Conservation (phyloP, 2,888 invertebrate genomes). For the Entomobrya multifasciata region DNA sequence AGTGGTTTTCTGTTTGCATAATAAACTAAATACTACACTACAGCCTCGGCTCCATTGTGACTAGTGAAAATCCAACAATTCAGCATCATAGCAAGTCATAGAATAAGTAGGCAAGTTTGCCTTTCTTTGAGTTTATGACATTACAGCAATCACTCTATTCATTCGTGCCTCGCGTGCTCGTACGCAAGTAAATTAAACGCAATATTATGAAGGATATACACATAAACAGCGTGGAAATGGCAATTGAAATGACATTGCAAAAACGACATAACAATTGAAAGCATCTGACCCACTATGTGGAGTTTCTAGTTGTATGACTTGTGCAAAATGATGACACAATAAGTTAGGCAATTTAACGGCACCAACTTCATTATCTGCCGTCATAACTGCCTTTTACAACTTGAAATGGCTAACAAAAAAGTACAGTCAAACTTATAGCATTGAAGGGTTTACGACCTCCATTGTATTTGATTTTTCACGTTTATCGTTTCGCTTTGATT, state of each 20-base stretch:
- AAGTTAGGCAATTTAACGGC: background rate
- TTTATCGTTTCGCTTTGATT: slow-evolving; percentile 26
- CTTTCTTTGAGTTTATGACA: slow-evolving; percentile 14
- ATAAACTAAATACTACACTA: slow-evolving; percentile 26
- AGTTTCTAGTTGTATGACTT: background rate
- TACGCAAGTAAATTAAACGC: background rate
- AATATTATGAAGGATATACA: background rate
- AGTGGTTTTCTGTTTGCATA: slow-evolving; percentile 48
- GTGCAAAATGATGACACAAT: slow-evolving; percentile 29
- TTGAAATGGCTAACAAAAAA: background rate
- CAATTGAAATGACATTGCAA: slow-evolving; percentile 19
- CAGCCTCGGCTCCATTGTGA: no score
- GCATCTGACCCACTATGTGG: slow-evolving; percentile 34
- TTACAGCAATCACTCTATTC: background rate
- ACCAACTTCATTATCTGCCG: slow-evolving; percentile 31
- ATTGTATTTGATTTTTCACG: slow-evolving; percentile 3
- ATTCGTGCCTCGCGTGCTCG: background rate
- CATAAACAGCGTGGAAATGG: background rate
- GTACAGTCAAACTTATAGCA: background rate
- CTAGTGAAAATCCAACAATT: background rate
- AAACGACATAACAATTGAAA: slow-evolving; percentile 43
- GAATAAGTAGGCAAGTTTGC: no score
- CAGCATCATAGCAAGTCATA: background rate
- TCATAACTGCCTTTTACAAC: slow-evolving; percentile 23
- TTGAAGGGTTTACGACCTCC: background rate